Evolutionary conservation across 2,888 invertebrate genomes (phyloP).

Genomic region (Drosophila colorata): DNA sequence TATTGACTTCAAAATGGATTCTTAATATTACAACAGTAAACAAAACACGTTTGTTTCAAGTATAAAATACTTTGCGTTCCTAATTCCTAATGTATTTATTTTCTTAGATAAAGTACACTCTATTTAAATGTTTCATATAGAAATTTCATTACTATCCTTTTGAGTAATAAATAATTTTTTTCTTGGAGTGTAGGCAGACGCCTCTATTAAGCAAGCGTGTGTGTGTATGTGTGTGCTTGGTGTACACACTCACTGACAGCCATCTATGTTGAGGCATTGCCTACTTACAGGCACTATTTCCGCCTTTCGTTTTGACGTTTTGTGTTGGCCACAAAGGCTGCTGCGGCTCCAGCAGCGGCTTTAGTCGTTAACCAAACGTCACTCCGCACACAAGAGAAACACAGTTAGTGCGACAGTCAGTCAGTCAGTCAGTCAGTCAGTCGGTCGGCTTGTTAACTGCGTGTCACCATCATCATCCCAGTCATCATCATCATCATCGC

Average conservation of each 20-base stretch:
- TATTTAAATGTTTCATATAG: too few species aligned
- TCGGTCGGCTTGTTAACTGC: conserved; percentile 20
- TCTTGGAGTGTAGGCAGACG: background rate
- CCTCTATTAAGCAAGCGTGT: background rate
- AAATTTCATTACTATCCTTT: too few species aligned
- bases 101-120: too few species aligned
- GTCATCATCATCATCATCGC: conserved; percentile 27
- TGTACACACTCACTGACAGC: background rate
- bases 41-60: too few species aligned
- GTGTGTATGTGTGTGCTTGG: background rate
- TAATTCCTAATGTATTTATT: too few species aligned
- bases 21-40: too few species aligned
- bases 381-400: conserved; percentile 55
- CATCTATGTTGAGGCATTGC: conserved; percentile 40
- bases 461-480: conserved; percentile 25
- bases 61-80: too few species aligned
- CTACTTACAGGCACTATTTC: conserved; percentile 79
- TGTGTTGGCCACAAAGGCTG: conserved; percentile 53
- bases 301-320: conserved; percentile 70
- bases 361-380: conserved; percentile 69
- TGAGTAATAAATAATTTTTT: too few species aligned
- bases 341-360: conserved; percentile 62
- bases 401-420: conserved; percentile 24
- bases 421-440: conserved; percentile 1
- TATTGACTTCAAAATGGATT: too few species aligned